phyloP scores from a whole-genome alignment of 2,113 vertebrate species.

The Cygnus atratus region DNA sequence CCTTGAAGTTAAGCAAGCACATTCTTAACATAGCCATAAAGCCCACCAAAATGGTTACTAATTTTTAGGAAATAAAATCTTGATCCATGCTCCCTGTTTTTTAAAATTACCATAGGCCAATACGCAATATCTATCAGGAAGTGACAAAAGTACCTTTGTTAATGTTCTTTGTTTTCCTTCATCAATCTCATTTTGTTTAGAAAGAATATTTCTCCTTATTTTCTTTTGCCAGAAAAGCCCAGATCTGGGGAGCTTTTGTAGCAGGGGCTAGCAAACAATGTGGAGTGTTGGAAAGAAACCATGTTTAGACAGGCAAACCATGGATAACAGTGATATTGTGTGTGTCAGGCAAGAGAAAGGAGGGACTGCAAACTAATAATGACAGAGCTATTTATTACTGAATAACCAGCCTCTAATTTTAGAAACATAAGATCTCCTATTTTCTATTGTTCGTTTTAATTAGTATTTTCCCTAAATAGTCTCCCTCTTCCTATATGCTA shows the following conservation, averaged over 20 bases:
- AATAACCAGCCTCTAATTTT: constrained; percentile 79
- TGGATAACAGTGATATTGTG: constrained; percentile 67
- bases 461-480: constrained; percentile 81
- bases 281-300: constrained; percentile 37
- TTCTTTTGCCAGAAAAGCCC: constrained; percentile 59
- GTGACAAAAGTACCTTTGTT: background rate
- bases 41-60: background rate
- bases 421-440: constrained; percentile 71
- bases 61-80: background rate
- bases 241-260: constrained; percentile 42
- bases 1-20: background rate
- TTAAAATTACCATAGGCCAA: constrained; percentile 13
- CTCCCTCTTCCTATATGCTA: constrained; percentile 73
- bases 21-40: background rate
- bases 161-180: background rate
- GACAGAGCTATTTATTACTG: constrained; percentile 77
- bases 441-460: constrained; percentile 82
- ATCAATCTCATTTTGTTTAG: constrained; percentile 30
- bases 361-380: constrained; percentile 69
- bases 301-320: constrained; percentile 75
- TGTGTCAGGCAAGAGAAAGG: constrained; percentile 65
- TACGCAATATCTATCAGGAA: background rate
- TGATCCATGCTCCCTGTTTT: background rate
- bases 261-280: constrained; percentile 67
- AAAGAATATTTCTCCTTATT: constrained; percentile 35